Percentiles rank a stretch among this genome's conserved stretches.
Evolutionary conservation across 2,113 vertebrate species (phyloP).

Genomic region (Mormyrus lacerda): DNA sequence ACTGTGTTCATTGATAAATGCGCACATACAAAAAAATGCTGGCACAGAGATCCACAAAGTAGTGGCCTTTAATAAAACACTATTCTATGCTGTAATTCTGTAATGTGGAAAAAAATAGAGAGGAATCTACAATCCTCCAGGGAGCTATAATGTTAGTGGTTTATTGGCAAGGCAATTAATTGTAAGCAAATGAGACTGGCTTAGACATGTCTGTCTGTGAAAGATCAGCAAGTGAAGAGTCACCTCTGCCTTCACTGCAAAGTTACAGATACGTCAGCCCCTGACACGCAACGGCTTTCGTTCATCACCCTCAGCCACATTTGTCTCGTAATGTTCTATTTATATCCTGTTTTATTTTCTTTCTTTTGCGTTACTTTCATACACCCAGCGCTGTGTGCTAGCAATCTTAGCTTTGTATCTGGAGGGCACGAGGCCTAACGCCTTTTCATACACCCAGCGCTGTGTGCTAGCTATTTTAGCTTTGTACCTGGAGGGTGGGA

Average conservation of each 20-base stretch:
- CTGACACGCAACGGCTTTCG: background rate
- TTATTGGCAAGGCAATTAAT: slow-evolving; percentile 12
- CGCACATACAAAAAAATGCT: background rate
- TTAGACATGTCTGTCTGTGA: background rate
- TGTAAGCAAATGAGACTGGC: background rate
- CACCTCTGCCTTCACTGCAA: background rate
- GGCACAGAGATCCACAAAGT: background rate
- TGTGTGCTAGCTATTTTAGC: background rate
- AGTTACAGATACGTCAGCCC: background rate
- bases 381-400: slow-evolving; percentile 20
- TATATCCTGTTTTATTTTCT: background rate
- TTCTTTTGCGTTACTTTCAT: background rate
- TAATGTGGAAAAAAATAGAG: background rate
- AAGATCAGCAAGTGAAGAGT: background rate
- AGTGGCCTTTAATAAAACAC: background rate
- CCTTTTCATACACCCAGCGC: slow-evolving; percentile 27
- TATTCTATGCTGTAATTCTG: background rate
- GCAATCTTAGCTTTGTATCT: slow-evolving; percentile 25
- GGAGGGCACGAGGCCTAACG: slow-evolving; percentile 31
- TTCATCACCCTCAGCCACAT: slow-evolving; percentile 10
- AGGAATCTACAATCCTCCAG: background rate
- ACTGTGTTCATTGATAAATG: background rate
- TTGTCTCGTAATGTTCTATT: slow-evolving; percentile 19
- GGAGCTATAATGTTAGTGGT: background rate
- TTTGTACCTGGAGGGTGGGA: slow-evolving; percentile 38